Evolutionary conservation across 92 coral and sea anemone species (phyloP), one percentile per base, ranked within the genome.

Genomic region (Epizoanthus fatuus): DNA sequence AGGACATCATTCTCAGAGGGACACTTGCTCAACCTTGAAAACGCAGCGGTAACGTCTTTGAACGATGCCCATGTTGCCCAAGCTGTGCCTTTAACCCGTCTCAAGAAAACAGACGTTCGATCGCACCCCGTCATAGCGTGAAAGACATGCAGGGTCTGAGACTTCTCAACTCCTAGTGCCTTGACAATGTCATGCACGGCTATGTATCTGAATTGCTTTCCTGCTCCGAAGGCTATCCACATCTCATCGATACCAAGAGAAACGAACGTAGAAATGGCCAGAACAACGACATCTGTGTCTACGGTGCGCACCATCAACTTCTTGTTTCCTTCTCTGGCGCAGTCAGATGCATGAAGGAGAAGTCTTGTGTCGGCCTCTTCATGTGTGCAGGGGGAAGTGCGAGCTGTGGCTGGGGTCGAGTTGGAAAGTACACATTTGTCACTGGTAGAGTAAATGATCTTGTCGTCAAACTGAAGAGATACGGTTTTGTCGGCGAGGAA

Each of bases 121-220:
- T 65, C 79, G 11, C 90, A 79, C 22, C 69, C 90, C 35, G 86
- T 79, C 42, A 86, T 52, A 40, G 86, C 68, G 42, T 86, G 86
- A 60, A 79, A 86, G 14, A 79, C 79, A 70, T 77, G 78, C 56
- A 68, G 84, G 37, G 54, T 3, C 11, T 38, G 16, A 55, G 69
- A 69, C 45, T 56, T 83, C 84, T 53, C 83, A 5, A 37, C 58
- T 68, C 87, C 87, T 60, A 72, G 83, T 14, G 69, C 42, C 35
- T 69, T 66, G 51, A 70, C 84, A 39, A 71, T 82, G 81, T 65
- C 81, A 69, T 82, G 90, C 39, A 86, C 42, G 57, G 49, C 54
- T 56, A 51, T 71, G 45, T 51, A 83, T 45, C 81, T 37, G 19
- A 51, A 69, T 14, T 68, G 62, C 67, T 83, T 83, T 29, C 87